Conservation (phyloP, 2,888 invertebrate genomes). For the Clistopyga incitator region DNA sequence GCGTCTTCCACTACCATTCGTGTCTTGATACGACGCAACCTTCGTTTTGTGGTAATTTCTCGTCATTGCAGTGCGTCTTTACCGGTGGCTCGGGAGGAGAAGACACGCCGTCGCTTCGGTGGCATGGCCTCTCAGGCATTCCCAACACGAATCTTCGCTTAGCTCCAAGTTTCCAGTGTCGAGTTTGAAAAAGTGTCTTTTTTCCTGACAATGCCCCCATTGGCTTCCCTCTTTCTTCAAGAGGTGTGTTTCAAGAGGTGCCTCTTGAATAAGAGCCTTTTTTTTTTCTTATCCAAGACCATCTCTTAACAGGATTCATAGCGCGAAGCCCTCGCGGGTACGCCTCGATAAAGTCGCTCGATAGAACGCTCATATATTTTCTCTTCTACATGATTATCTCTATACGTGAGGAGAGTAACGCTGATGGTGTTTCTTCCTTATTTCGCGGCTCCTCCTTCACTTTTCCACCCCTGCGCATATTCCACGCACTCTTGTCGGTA, state of each 20-base stretch:
- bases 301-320: constrained; percentile 41
- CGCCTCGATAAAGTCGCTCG: constrained; percentile 52
- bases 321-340: constrained; percentile 43
- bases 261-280: constrained; percentile 50
- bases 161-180: constrained; percentile 69
- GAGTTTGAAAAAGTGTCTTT: constrained; percentile 71
- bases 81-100: background rate
- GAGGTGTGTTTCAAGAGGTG: constrained; percentile 59
- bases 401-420: constrained; percentile 25
- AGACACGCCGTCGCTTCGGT: background rate
- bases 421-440: constrained; percentile 54
- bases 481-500: constrained; percentile 22
- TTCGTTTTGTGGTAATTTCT: constrained; percentile 31
- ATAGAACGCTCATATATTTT: constrained; percentile 62
- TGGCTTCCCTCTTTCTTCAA: constrained; percentile 37
- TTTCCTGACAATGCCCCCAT: constrained; percentile 24
- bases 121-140: constrained; percentile 48
- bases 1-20: constrained; percentile 17
- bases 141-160: constrained; percentile 79
- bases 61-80: constrained; percentile 6
- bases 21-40: constrained; percentile 29
- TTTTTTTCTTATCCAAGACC: constrained; percentile 46
- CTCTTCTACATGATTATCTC: constrained; percentile 27
- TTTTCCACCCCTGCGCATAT: constrained; percentile 1
- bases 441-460: constrained; percentile 39